Percentiles rank a stretch among this genome's conserved stretches.
phyloP scores from a whole-genome alignment of 2,113 vertebrate genomes.

The Amblyopsis rosae region DNA sequence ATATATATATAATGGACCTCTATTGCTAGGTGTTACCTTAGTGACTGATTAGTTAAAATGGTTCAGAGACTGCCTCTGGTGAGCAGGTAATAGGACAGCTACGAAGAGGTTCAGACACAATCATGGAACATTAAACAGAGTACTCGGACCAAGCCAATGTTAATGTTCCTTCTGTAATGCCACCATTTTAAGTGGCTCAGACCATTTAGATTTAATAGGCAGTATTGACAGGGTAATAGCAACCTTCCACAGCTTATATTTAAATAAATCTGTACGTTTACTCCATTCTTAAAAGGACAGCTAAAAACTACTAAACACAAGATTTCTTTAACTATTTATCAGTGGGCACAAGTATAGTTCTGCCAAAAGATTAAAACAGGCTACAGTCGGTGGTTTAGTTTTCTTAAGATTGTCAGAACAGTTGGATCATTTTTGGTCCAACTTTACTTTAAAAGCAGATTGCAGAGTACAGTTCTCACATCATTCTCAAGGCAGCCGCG shows the following conservation, averaged over 20 bases:
- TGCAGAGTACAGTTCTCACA: neutral
- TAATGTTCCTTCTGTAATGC: constrained; percentile 21
- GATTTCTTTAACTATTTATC: neutral
- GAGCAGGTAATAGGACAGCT: constrained; percentile 33
- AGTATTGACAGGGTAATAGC: constrained; percentile 32
- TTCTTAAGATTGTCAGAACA: too few species aligned
- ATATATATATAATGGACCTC: too few species aligned
- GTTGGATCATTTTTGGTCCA: too few species aligned
- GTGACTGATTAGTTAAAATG: too few species aligned
- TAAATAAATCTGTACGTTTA: constrained; percentile 4
- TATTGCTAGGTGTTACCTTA: too few species aligned
- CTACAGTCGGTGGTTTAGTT: neutral
- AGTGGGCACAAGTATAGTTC: neutral
- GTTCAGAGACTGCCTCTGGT: constrained; percentile 13
- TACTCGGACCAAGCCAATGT: constrained; percentile 6
- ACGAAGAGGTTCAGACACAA: constrained; percentile 15
- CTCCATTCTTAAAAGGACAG: neutral
- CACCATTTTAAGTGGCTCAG: constrained; percentile 30
- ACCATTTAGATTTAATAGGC: constrained; percentile 23
- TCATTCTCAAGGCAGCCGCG: neutral
- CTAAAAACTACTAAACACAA: neutral
- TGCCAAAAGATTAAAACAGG: neutral
- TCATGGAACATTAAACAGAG: constrained; percentile 26
- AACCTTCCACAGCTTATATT: constrained; percentile 7
- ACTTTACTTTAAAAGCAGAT: too few species aligned